phyloP scores from a whole-genome alignment of 2,888 invertebrate genomes.

The Yponomeuta evonymella region DNA sequence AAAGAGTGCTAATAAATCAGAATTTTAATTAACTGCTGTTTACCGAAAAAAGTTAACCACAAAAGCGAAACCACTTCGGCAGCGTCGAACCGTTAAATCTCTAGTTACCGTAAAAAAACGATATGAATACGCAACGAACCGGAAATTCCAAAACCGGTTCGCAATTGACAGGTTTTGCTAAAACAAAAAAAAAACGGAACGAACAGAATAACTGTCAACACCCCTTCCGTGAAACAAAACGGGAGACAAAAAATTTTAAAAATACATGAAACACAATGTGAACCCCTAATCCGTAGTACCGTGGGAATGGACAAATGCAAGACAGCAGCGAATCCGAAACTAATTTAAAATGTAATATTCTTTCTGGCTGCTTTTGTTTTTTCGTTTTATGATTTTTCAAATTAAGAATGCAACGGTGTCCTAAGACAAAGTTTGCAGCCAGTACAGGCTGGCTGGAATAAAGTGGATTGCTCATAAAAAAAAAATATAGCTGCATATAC shows the following conservation, averaged over 20 bases:
- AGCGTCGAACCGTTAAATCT: slow-evolving; percentile 69
- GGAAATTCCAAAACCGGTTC: slow-evolving; percentile 64
- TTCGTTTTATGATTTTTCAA: slow-evolving; percentile 27
- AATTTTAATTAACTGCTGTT: slow-evolving; percentile 66
- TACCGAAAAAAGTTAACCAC: slow-evolving; percentile 59
- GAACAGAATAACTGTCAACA: slow-evolving; percentile 75
- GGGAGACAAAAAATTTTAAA: slow-evolving; percentile 59
- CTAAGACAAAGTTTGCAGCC: slow-evolving; percentile 25
- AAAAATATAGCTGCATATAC: neutral
- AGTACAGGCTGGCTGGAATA: slow-evolving; percentile 18
- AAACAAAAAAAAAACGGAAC: slow-evolving; percentile 58
- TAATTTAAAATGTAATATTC: slow-evolving; percentile 75
- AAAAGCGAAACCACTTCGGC: slow-evolving; percentile 55
- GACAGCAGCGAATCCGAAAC: slow-evolving; percentile 68
- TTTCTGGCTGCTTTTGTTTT: slow-evolving; percentile 45
- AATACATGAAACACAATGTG: slow-evolving; percentile 54
- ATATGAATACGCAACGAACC: slow-evolving; percentile 61
- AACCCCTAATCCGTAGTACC: slow-evolving; percentile 64
- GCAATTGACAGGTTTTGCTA: slow-evolving; percentile 55
- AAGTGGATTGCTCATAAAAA: neutral
- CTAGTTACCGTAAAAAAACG: slow-evolving; percentile 53
- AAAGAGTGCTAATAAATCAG: slow-evolving; percentile 63
- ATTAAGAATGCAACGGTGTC: slow-evolving; percentile 28
- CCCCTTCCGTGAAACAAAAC: slow-evolving; percentile 71
- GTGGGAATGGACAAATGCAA: slow-evolving; percentile 72